Base-by-base conservation (phyloP, 2,113 vertebrate species). In the Planiliza haematocheilus region DNA sequence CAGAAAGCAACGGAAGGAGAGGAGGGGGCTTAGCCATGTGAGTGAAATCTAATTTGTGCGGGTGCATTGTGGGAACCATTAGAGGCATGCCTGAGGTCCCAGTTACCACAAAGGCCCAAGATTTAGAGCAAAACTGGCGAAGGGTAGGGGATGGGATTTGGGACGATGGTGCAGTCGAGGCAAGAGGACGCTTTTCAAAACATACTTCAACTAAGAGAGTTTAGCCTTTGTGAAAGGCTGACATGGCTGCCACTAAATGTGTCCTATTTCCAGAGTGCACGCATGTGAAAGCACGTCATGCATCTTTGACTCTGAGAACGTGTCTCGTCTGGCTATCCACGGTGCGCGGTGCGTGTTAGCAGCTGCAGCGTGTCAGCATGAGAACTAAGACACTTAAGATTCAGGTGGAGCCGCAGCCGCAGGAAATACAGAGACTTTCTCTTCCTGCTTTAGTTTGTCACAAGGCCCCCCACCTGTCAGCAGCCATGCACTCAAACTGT, bases 31-130 rank as follows among this genome's bases (percentile, higher is more conserved):
- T 46, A 58, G 79, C 56, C 75, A 66, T 83, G 67, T 66, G 81
- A 58, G 84, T 17, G 68, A 86, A 75, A 89, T 85, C 60, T 49
- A 84, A 92, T 89, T 89, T 89, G 81, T 74, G 57, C 56, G 75
- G 73, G 82, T 85, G 86, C 83, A 87, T 74, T 82, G 77, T 85
- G 82, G 79, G 75, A 79, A 58, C 63, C 42, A 7, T 51, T 72
- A 64, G 81, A 87, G 81, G 67, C 70, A 59, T 49, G 85, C 81
- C 78, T 75, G 38, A 4, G 61, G 83, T 66, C 64, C 63, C 74
- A 60, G 75, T 78, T 74, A 70, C 81, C 63, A 67, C 71, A 83
- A 60, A 10, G 64, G 77, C 69, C 52, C 67, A 36, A 55, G 45
- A 61, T 77, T 69, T 48, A 62, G 50, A 82, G 63, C 18, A 43